Conservation (phyloP, 2,797 vertebrate genomes). For the Emydoidea blandingii region DNA sequence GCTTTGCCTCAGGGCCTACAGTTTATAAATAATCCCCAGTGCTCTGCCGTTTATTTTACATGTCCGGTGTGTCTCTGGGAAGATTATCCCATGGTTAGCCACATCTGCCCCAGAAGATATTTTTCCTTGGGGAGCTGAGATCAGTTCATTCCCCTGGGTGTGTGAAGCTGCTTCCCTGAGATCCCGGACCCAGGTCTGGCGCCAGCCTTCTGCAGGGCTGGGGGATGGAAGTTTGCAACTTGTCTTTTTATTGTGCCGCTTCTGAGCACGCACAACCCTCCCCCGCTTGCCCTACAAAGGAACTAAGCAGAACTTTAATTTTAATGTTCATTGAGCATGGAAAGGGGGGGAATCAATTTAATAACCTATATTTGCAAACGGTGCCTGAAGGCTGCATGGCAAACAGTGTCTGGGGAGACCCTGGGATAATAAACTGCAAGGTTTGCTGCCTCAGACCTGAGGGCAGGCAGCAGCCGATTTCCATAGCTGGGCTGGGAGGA, state of each 20-base stretch:
- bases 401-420: not conserved
- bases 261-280: not conserved
- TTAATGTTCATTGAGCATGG: conserved; percentile 48
- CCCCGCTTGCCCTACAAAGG: not conserved
- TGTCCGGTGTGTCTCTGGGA: not conserved
- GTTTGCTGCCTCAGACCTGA: not conserved
- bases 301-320: conserved; percentile 45
- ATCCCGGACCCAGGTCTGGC: not conserved
- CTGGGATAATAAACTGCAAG: not conserved
- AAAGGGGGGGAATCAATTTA: conserved; percentile 33
- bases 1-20: no score
- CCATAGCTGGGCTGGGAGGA: not conserved
- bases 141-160: not conserved
- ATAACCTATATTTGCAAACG: conserved; percentile 35
- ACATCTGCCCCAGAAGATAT: not conserved
- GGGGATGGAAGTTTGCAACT: not conserved
- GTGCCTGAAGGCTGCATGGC: not conserved
- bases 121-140: not conserved
- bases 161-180: not conserved
- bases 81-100: not conserved
- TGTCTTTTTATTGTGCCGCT: not conserved
- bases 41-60: not conserved
- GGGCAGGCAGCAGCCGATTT: not conserved
- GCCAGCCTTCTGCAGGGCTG: not conserved
- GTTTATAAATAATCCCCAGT: not conserved